Base-by-base conservation (phyloP, 2,113 vertebrate species). In the Dissostichus mawsoni region DNA sequence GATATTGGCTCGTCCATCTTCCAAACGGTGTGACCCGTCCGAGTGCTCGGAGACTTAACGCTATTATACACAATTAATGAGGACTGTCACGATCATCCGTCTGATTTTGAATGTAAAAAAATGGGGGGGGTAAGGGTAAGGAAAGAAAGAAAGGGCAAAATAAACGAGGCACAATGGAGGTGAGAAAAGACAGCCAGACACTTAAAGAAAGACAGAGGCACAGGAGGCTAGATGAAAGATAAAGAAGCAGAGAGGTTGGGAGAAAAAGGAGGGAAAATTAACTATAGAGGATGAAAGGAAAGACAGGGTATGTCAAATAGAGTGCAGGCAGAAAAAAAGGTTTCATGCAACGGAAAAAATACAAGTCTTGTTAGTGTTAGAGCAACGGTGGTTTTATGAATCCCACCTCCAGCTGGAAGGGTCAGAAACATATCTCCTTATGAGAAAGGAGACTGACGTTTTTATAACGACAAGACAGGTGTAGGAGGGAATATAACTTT, bases 11-110 rank as follows among this genome's bases (percentile, higher is more conserved):
- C 52, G 29, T 90, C 73, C 45, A 33, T 87, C 86, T 88, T 82
- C 67, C 59, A 18, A 85, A 82, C 8, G 50, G 64, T 73, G 74
- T 29, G 78, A 86, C 86, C 85, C 29, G n/a, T 72, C 57, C 11
- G 44, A 76, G 81, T 55, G 82, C 87, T 80, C 72, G 59, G 63
- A 85, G 76, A 83, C 64, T 74, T 81, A 69, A 78, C 50, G 77
- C 74, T 81, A 80, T 85, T 78, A 82, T 87, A 84, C 76, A 84
- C 75, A 89, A 92, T 94, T 84, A 89, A 92, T 85, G 77, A 69
- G 70, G 23, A 63, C 74, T 67, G 88, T 65, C 84, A 59, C 73
- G 70, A 81, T 86, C 50, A 57, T 75, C 82, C 8, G 44, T 76
- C 18, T 23, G 62, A 84, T 66, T 82, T 45, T 66, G 76, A 77